phyloP scores from a whole-genome alignment of 2,797 vertebrate species.

The Xenentodon cancila region DNA sequence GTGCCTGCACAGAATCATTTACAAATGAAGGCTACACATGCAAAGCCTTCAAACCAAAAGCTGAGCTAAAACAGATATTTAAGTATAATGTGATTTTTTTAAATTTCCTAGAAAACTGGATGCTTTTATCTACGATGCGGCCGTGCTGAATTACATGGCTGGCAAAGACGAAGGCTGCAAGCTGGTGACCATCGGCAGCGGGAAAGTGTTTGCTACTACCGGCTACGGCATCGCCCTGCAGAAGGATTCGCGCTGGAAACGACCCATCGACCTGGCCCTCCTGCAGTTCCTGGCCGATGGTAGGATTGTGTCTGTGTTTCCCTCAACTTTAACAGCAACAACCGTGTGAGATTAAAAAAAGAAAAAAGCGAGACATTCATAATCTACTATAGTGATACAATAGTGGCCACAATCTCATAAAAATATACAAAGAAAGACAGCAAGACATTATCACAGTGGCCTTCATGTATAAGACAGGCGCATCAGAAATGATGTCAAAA shows the following conservation, averaged over 20 bases:
- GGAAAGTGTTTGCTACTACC: constrained; percentile 97
- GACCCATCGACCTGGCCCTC: constrained; percentile 93
- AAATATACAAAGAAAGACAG: neutral
- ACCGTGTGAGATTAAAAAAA: neutral
- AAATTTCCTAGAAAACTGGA: constrained; percentile 89
- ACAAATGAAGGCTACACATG: neutral
- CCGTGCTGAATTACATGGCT: constrained; percentile 98
- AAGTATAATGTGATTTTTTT: constrained; percentile 7
- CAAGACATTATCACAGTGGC: too few relatives aligned
- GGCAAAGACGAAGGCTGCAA: constrained; percentile 98
- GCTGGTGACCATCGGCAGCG: constrained; percentile 96
- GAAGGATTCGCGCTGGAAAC: constrained; percentile 95
- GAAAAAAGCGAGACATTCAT: neutral
- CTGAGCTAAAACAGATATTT: neutral
- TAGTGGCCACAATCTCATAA: too few relatives aligned
- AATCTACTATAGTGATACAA: neutral
- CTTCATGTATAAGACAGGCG: too few relatives aligned
- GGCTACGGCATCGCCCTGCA: constrained; percentile 98
- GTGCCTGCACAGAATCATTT: constrained; percentile 23
- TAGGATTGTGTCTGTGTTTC: constrained; percentile 54
- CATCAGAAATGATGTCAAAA: constrained; percentile 11
- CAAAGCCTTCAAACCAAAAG: too few relatives aligned
- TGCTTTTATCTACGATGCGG: constrained; percentile 96
- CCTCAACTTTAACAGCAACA: neutral
- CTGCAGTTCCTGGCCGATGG: constrained; percentile 97